Base-by-base conservation (phyloP, 2,888 invertebrate genomes). In the Phlogophora meticulosa region DNA sequence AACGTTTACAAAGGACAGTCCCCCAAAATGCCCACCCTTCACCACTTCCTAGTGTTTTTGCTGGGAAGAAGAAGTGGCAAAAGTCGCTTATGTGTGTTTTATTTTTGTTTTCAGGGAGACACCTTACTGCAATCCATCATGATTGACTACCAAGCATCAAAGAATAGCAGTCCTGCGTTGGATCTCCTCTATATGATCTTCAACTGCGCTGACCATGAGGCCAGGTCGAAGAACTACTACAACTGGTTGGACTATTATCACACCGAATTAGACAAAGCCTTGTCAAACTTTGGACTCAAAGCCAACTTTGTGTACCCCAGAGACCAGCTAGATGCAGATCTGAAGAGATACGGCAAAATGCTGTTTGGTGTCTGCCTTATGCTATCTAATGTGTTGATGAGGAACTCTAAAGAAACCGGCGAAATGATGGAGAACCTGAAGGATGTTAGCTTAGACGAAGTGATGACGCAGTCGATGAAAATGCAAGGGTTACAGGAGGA, bases 61-160 rank as follows among this genome's bases (percentile, higher is more conserved):
- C n/a, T n/a, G n/a, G n/a, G n/a, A n/a, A n/a, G n/a, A n/a, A n/a
- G n/a, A n/a, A n/a, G n/a, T n/a, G n/a, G n/a, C n/a, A n/a, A n/a
- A n/a, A n/a, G 13, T 22, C 11, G 20, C 45, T 20, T 4, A 28
- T 42, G 17, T 20, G 20, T 36, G 2, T 46, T 4, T n/a, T n/a
- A n/a, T 34, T 43, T 52, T 15, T n/a, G 2, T 56, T 87, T 84
- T 28, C 85, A 90, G 88, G 81, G 78, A 5, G 79, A 74, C 1
- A 63, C 52, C 4, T 62, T 78, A 0, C 64, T 76, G 0, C 77
- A 85, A 13, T 83, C 82, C 24, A 62, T 87, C 0, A 78, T 89
- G 64, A 84, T 90, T 20, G 90, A 90, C 74, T 89, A 88, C 49
- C 88, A 90, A 63, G 0, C 83, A 17, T 79, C 84, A 0, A 83